Evolutionary conservation across 2,888 invertebrate species (phyloP).

Genomic region (Cepaea hortensis): DNA sequence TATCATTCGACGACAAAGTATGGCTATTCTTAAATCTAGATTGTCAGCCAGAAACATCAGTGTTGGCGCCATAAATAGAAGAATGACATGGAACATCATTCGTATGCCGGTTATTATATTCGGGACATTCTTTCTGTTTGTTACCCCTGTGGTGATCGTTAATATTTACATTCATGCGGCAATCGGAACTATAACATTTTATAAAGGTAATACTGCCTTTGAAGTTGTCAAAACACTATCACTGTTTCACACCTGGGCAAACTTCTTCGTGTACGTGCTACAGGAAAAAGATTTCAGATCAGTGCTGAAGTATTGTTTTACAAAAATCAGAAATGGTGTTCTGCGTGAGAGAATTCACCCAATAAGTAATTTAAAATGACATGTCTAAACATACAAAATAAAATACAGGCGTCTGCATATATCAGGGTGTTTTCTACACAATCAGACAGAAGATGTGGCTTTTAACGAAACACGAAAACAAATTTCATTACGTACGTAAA

Average conservation of each 20-base stretch:
- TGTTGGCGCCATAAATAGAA: not conserved
- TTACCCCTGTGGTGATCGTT: not conserved
- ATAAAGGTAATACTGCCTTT: not conserved
- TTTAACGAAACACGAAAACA: no score
- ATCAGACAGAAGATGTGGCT: no score
- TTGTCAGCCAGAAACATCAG: not conserved
- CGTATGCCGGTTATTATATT: no score
- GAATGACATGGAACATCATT: no score
- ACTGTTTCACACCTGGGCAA: not conserved
- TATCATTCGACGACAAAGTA: not conserved
- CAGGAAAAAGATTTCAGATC: not conserved
- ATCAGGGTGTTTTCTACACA: no score
- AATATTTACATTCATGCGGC: not conserved
- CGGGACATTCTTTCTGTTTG: not conserved
- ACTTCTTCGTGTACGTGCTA: not conserved
- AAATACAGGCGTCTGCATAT: no score
- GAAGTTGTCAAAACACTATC: not conserved
- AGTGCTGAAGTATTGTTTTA: not conserved
- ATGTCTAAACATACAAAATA: no score
- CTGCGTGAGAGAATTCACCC: not conserved
- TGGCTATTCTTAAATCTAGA: not conserved
- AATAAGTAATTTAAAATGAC: not conserved
- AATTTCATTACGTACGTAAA: no score
- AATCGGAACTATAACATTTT: not conserved
- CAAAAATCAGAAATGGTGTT: not conserved